These are phyloP conservation scores for Helicorthomorpha holstii DNA, from an alignment of 1,140 invertebrate species.

Conservation along the genomic window DNA sequence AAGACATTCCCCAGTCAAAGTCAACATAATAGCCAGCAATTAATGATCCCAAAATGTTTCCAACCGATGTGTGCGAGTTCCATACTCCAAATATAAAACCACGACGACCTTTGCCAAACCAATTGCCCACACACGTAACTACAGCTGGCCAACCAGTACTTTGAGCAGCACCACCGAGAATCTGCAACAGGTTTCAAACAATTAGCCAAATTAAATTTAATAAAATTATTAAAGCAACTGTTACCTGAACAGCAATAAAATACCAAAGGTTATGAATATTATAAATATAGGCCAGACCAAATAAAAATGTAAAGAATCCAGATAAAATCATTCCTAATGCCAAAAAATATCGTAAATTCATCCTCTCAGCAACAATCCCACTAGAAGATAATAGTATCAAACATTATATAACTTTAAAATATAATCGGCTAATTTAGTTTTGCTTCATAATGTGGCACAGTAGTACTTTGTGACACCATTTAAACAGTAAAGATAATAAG, in stretches of 20 bases:
- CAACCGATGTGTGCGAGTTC: constrained; percentile 90
- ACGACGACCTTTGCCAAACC: constrained; percentile 69
- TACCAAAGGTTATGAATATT: constrained; percentile 69
- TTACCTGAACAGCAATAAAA: constrained; percentile 72
- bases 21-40: constrained; percentile 74
- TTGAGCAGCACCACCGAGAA: constrained; percentile 64
- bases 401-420: no score
- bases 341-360: constrained; percentile 79
- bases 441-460: no score
- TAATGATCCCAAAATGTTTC: constrained; percentile 79
- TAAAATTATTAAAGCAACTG: constrained; percentile 5
- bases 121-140: constrained; percentile 81
- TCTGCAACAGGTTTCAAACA: constrained; percentile 39
- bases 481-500: no score
- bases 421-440: no score
- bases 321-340: constrained; percentile 76
- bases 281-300: constrained; percentile 68
- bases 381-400: constrained; percentile 25
- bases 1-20: constrained; percentile 74
- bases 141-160: constrained; percentile 87
- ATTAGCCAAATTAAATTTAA: constrained; percentile 6
- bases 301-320: constrained; percentile 69
- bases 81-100: constrained; percentile 88
- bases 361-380: constrained; percentile 80
- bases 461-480: no score